A percentile compares a stretch with the other conserved stretches of the same genome.
phyloP scores from a whole-genome alignment of 2,888 invertebrate genomes.

The Drosophila hamatofila region DNA sequence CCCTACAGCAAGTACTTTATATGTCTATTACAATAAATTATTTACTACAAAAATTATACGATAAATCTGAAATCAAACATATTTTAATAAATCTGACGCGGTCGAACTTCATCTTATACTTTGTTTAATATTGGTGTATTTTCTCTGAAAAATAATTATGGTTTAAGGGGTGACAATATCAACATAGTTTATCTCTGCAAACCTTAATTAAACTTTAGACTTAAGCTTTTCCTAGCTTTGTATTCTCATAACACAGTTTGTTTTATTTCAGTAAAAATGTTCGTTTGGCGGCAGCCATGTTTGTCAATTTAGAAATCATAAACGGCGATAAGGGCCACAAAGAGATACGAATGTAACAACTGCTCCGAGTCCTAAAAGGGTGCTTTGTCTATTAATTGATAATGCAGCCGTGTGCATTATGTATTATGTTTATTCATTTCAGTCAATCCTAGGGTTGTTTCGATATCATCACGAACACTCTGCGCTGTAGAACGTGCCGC shows the following conservation, averaged over 20 bases:
- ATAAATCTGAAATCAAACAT: too few species aligned
- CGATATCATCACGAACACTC: slow-evolving; percentile 13
- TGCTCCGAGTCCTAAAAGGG: slow-evolving; percentile 33
- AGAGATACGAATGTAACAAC: slow-evolving; percentile 65
- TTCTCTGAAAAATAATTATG: too few species aligned
- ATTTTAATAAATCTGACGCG: too few species aligned
- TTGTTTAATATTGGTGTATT: too few species aligned
- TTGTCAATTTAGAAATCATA: slow-evolving; percentile 52
- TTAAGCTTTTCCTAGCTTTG: not conserved
- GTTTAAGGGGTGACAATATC: too few species aligned
- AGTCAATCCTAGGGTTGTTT: slow-evolving; percentile 46
- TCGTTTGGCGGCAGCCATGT: slow-evolving; percentile 29
- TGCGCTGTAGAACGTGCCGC: slow-evolving; percentile 46
- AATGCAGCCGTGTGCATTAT: slow-evolving; percentile 55
- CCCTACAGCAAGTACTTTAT: too few species aligned
- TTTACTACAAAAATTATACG: too few species aligned
- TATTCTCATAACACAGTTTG: not conserved
- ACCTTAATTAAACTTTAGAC: not conserved
- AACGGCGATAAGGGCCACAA: slow-evolving; percentile 42
- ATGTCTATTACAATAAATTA: too few species aligned
- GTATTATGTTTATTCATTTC: slow-evolving; percentile 35
- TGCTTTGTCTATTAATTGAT: slow-evolving; percentile 44
- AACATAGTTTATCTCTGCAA: too few species aligned
- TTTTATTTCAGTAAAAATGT: not conserved
- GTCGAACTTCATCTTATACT: too few species aligned